Evolutionary conservation across 2,888 invertebrate genomes (phyloP), one percentile per base, ranked within the genome.

Genomic region (Eucriotettix oculatus): DNA sequence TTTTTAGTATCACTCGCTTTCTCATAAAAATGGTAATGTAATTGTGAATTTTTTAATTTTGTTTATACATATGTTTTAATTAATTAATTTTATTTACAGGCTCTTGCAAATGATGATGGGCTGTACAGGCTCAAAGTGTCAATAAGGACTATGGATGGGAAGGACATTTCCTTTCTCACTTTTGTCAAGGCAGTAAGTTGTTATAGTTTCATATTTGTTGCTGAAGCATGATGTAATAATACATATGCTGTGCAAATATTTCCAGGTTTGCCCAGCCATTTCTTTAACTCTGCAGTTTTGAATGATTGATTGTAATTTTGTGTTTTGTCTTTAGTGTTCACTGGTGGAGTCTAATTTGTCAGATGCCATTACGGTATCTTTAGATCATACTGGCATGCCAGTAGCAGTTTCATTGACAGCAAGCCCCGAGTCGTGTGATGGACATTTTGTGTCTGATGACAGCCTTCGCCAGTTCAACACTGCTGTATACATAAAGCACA

Each of bases 341-440:
- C 76, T 93, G 63, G 76, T 89, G 44, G 86, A 86, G 65, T 85
- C 86, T 54, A 82, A 85, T 59, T 75, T 94, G 14, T 83, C 85
- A 64, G 93, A 94, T 70, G 78, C 83, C 40, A 75, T 95, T 17
- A 87, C 86, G 68, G 76, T 91, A 17, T 89, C 90, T 71, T 75
- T 94, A 54, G 85, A 93, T 70, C 86, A 86, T 57, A 79, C 80
- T 66, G 92, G 90, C 1, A 83, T 84, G 65, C 85, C 93, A 0
- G 80, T 90, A 60, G 85, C 85, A n/a, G 76, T 89, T 10, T 79
- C 79, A 48, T 69, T 79, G 67, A 59, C 65, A 16, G 81, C 82
- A 52, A 79, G 75, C 62, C 73, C 75, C n/a, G 71, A 72, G 48
- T 69, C 73, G 12, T 76, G 76, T 68, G 75, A 76, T 60, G 77